Base-by-base conservation (phyloP, 2,888 invertebrate genomes). In the Mamestra brassicae region DNA sequence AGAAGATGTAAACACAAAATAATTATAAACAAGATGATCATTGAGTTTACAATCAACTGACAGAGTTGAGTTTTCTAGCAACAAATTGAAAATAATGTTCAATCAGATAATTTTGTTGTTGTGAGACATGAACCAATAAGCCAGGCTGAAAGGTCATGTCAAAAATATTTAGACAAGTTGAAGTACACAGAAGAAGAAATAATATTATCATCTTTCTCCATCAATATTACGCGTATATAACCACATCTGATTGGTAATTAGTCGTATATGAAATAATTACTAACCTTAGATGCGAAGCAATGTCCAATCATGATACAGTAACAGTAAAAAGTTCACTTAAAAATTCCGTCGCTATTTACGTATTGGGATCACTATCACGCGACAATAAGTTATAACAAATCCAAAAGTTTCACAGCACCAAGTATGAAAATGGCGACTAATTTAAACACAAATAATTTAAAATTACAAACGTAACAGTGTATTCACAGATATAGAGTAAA, bases 371-470 rank as follows among this genome's bases (percentile, higher is more conserved):
- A 89, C 86, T 81, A 81, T 77, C 78, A 80, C 81, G 71, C 76
- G 57, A 73, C 77, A 77, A n/a, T 67, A 77, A 74, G 65, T 67
- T 80, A 6, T 64, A 83, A 85, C 81, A 81, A 87, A 83, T 81
- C 75, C 80, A 81, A 84, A 90, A 89, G 88, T 88, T 90, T 89
- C 89, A 91, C 89, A 84, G 85, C 87, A 90, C 88, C 79, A 84
- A 88, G 82, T 88, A 88, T 66, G 90, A 92, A 92, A 91, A 92
- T 92, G 92, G 92, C 92, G 92, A 92, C 92, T 81, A 87, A 84
- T 85, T 86, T 84, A 76, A 85, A 81, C 79, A 77, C 81, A 87
- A 85, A 74, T 82, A 78, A 74, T 85, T 62, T 67, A 85, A 83
- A 78, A 69, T 76, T 74, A 82, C 78, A 83, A 78, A 71, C 71